A percentile compares a stretch with the other conserved stretches of the same genome.
Evolutionary conservation across 1,140 invertebrate species (phyloP).

Genomic region (Drosophila takahashii): DNA sequence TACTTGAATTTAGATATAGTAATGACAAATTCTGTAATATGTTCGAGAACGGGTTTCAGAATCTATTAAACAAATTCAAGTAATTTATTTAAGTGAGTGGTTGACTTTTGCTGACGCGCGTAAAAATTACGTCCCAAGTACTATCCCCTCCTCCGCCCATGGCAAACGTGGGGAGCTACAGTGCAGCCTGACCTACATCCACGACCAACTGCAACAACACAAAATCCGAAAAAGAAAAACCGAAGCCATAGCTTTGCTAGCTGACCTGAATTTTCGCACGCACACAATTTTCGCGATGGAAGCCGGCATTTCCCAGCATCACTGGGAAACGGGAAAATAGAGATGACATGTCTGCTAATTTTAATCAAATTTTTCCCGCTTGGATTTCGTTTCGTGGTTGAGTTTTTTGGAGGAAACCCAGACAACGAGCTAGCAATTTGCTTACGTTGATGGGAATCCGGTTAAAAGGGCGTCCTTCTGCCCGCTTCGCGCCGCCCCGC

Average conservation of each 20-base stretch:
- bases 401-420: neutral
- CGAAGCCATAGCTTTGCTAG: conserved; percentile 47
- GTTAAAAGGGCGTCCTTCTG: conserved; percentile 33
- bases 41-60: neutral
- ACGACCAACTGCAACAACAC: conserved; percentile 22
- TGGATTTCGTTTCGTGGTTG: conserved; percentile 10
- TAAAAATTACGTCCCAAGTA: conserved; percentile 65
- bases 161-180: conserved; percentile 19
- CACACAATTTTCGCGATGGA: conserved; percentile 26
- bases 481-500: neutral
- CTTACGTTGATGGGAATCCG: conserved; percentile 40
- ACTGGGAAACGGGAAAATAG: neutral
- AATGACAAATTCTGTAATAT: neutral
- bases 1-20: too few relatives aligned
- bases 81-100: conserved; percentile 5
- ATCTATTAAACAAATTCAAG: too few relatives aligned
- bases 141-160: neutral
- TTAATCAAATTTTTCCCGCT: conserved; percentile 67
- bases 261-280: conserved; percentile 70
- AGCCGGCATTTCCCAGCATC: conserved; percentile 44
- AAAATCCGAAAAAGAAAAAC: conserved; percentile 29
- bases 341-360: conserved; percentile 51
- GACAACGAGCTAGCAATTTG: conserved; percentile 30
- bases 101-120: conserved; percentile 74
- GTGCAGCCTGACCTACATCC: conserved; percentile 74